These are phyloP conservation scores for Tenrec ecaudatus DNA, from an alignment of 2,113 vertebrate species.

Conservation along the genomic window DNA sequence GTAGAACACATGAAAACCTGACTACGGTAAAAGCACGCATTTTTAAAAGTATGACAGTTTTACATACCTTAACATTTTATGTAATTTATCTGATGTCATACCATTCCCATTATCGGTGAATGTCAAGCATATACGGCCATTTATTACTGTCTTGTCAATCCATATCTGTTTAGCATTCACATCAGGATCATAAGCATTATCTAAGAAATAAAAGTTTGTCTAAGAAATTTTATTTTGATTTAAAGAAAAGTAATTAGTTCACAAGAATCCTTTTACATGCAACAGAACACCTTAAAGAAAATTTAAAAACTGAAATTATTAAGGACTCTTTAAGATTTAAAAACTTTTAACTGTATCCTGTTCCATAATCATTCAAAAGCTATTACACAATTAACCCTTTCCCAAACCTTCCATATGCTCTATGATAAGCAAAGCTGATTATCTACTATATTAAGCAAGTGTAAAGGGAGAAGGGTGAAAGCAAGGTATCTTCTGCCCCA, in stretches of 20 bases:
- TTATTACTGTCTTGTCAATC: conserved; percentile 95
- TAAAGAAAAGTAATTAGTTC: conserved; percentile 6
- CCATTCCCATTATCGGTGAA: conserved; percentile 97
- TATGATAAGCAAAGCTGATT: background rate
- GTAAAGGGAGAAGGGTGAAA: background rate
- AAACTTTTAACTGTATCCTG: background rate
- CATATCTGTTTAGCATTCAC: conserved; percentile 96
- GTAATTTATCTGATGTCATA: conserved; percentile 91
- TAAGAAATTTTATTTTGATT: conserved; percentile 54
- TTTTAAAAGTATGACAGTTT: background rate
- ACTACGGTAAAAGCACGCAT: background rate
- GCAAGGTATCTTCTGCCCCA: background rate
- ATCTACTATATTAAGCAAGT: background rate
- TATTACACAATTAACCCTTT: background rate
- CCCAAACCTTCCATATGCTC: background rate
- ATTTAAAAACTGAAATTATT: background rate
- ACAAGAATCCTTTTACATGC: conserved; percentile 28
- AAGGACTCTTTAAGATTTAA: background rate
- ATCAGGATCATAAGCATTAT: conserved; percentile 98
- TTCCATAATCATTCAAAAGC: background rate
- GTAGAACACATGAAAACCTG: accelerated
- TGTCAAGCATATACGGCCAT: conserved; percentile 88
- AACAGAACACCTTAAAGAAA: conserved; percentile 10
- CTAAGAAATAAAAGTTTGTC: conserved; percentile 82
- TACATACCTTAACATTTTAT: conserved; percentile 96